Percentiles rank a stretch among this genome's conserved stretches.
phyloP scores from a whole-genome alignment of 1,140 invertebrate genomes.

The Eueides isabella region DNA sequence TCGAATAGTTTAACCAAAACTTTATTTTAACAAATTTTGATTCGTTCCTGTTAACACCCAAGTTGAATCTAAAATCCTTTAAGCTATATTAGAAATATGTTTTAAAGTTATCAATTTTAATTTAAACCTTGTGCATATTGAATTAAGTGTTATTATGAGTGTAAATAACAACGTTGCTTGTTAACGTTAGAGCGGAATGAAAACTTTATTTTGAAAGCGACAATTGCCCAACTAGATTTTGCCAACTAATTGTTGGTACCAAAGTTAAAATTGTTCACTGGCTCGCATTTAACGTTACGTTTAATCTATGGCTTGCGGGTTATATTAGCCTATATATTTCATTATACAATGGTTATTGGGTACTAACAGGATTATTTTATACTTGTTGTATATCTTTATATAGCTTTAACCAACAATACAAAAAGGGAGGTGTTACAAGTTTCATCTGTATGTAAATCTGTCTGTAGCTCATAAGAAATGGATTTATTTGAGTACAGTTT shows the following conservation, averaged over 20 bases:
- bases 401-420: too few species aligned
- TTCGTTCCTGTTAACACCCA: constrained; percentile 64
- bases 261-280: constrained; percentile 60
- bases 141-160: constrained; percentile 32
- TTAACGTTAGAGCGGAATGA: constrained; percentile 54
- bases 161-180: constrained; percentile 45
- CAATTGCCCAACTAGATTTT: constrained; percentile 70
- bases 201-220: constrained; percentile 68
- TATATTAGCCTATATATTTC: neutral
- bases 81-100: constrained; percentile 57
- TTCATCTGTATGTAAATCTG: too few species aligned
- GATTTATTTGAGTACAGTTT: too few species aligned
- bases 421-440: too few species aligned
- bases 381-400: too few species aligned
- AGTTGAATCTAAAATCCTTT: constrained; percentile 70
- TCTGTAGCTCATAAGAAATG: too few species aligned
- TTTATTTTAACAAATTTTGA: constrained; percentile 63
- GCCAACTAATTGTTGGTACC: constrained; percentile 65
- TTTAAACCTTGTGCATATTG: constrained; percentile 35
- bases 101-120: neutral
- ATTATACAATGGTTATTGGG: neutral
- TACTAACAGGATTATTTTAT: neutral
- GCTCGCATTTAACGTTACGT: constrained; percentile 42
- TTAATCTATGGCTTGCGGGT: constrained; percentile 19
- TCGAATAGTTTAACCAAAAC: constrained; percentile 55